A percentile compares a stretch with the other conserved stretches of the same genome.
Conservation (phyloP, 2,888 invertebrate species). For the Spicauda simplicius region DNA sequence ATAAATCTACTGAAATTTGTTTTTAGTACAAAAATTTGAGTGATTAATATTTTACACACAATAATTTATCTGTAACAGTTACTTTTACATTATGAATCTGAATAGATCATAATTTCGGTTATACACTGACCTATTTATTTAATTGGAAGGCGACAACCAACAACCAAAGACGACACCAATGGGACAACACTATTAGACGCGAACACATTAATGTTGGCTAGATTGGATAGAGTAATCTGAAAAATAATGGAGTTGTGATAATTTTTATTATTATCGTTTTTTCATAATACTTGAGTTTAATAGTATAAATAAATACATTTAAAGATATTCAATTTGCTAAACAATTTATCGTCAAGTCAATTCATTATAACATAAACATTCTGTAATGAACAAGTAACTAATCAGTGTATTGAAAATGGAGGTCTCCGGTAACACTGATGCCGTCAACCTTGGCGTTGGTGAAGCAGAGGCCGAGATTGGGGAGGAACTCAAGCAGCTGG, state of each 20-base stretch:
- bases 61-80: not conserved
- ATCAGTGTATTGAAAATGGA: slow-evolving; percentile 67
- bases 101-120: too few relatives aligned
- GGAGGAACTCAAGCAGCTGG: slow-evolving; percentile 91
- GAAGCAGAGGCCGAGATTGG: slow-evolving; percentile 90
- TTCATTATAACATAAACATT: not conserved
- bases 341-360: not conserved
- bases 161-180: not conserved
- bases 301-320: not conserved
- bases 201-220: not conserved
- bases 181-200: slow-evolving; percentile 2
- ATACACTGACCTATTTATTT: too few relatives aligned
- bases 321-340: not conserved
- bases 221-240: not conserved
- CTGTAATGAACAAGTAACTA: slow-evolving; percentile 17
- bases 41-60: not conserved
- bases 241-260: not conserved
- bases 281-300: not conserved
- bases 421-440: slow-evolving; percentile 83
- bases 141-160: not conserved
- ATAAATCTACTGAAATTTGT: too few relatives aligned
- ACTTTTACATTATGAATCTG: too few relatives aligned
- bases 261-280: not conserved
- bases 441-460: slow-evolving; percentile 87
- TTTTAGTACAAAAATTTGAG: not conserved